These are phyloP conservation scores for Orchesella flavescens DNA, from an alignment of 2,888 invertebrate genomes.

Conservation along the genomic window DNA sequence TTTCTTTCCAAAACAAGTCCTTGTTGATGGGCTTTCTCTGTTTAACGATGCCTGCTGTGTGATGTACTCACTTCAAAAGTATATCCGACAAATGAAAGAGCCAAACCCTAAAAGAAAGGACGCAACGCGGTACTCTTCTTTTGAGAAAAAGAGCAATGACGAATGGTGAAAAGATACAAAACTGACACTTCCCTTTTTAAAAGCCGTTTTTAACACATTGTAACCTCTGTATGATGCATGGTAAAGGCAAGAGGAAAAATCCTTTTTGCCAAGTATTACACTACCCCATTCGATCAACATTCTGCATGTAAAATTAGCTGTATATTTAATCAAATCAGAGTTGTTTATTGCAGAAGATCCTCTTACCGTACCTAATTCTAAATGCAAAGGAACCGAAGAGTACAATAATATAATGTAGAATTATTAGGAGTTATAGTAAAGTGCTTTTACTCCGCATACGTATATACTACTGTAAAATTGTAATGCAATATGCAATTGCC, in stretches of 20 bases:
- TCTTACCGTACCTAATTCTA: background rate
- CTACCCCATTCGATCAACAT: background rate
- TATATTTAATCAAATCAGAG: constrained; percentile 21
- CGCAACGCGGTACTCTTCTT: background rate
- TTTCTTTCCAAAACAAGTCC: background rate
- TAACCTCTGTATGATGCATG: background rate
- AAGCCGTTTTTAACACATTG: constrained; percentile 8
- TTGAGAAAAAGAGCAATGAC: constrained; percentile 18
- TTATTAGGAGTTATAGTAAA: too few relatives aligned
- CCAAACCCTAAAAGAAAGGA: background rate
- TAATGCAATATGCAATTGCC: too few relatives aligned
- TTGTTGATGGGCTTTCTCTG: constrained; percentile 7
- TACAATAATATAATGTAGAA: background rate
- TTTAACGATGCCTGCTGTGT: constrained; percentile 25
- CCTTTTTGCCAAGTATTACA: too few relatives aligned
- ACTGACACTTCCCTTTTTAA: constrained; percentile 21
- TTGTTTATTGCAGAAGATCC: background rate
- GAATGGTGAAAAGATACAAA: constrained; percentile 13
- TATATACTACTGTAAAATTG: too few relatives aligned
- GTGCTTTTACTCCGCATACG: too few relatives aligned
- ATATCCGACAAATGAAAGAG: background rate
- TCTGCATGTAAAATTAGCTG: constrained; percentile 21
- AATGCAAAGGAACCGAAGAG: background rate
- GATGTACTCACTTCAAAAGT: background rate
- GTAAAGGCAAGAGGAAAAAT: too few relatives aligned